Evolutionary conservation across 1,140 invertebrate species (phyloP), one percentile per base, ranked within the genome.

Genomic region (Eriosoma lanigerum): DNA sequence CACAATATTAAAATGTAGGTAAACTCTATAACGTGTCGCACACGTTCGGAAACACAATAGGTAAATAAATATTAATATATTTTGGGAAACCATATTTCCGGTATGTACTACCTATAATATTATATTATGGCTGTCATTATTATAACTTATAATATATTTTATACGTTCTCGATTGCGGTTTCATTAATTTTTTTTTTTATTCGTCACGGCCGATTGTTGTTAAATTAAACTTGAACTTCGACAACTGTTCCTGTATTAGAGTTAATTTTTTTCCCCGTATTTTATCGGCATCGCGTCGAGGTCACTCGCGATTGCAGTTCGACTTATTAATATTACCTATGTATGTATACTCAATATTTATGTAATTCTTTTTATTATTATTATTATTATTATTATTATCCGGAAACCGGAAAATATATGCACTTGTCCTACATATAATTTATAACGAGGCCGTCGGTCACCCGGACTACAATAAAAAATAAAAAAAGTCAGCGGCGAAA

Each of bases 221-320:
- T 48, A 58, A 58, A 26, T 78, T 78, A 78, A 78, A 78, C 75
- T 78, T 78, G 75, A 78, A 78, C 75, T 78, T 78, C 75, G 75
- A 46, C 54, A 52, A 52, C 75, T 21, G 72, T 62, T 62, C 56
- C 15, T 26, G 38, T 24, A 24, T 72, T 60, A 46, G 9, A 15
- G 6, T 60, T 60, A 62, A 10, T n/a, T n/a, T 70, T 48, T 68
- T 10, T n/a, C 38, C 13, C 21, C 15, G 10, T 26, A 26, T 52
- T 50, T 72, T 72, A 72, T 48, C 66, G 24, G 66, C 24, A 50
- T 52, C 26, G 68, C 38, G 48, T 68, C 75, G 75, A 78, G 75
- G 75, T 78, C 75, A 21, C 21, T n/a, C 21, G 66, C 66, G 44
- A 48, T 68, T 68, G 44, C 3, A 3, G 8, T 21, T 68, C 19